Base-by-base conservation (phyloP, 1,140 invertebrate species). In the Zaprionus tsacasi region DNA sequence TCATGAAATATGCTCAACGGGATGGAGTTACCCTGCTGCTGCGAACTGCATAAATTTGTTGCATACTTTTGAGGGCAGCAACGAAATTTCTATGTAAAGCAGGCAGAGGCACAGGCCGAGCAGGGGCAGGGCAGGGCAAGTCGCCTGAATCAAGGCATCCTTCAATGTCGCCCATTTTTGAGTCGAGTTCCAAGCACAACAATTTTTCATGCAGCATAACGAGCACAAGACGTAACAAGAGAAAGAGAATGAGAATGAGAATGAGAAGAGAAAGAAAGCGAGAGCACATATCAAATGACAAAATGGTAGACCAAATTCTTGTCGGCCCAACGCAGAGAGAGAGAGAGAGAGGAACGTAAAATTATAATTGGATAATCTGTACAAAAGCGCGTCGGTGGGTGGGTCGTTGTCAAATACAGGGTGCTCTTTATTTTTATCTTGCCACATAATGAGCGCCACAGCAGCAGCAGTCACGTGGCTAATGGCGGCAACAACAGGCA, bases 281-380 rank as follows among this genome's bases (percentile, higher is more conserved):
- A 45, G 40, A 45, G 17, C 21, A 45, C 40, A 61, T 35, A 50
- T 64, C 27, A 13, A 27, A 59, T 25, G 40, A 45, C 43, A 48
- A 50, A 50, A 55, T 50, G 60, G 12, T 35, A 38, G 58, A 25
- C 56, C n/a, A 58, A 66, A 33, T 55, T 57, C 33, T 57, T 58
- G 25, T 45, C 40, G n/a, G 38, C 13, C 38, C 38, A 13, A 40
- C n/a, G 27, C 38, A n/a, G 13, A n/a, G 13, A n/a, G 15, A n/a
- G 13, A n/a, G 13, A n/a, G 15, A n/a, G 13, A n/a, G 13, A n/a
- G 15, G 15, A 70, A 74, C 72, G 68, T n/a, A 56, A 76, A 82
- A 79, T 88, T 82, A 82, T 86, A 87, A 87, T 82, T 82, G 80
- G 76, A 82, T 88, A 81, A 88, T 63, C 64, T 55, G 60, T 63